These are phyloP conservation scores for Augiades crinisus DNA, from an alignment of 2,888 invertebrate genomes.

Conservation along the genomic window DNA sequence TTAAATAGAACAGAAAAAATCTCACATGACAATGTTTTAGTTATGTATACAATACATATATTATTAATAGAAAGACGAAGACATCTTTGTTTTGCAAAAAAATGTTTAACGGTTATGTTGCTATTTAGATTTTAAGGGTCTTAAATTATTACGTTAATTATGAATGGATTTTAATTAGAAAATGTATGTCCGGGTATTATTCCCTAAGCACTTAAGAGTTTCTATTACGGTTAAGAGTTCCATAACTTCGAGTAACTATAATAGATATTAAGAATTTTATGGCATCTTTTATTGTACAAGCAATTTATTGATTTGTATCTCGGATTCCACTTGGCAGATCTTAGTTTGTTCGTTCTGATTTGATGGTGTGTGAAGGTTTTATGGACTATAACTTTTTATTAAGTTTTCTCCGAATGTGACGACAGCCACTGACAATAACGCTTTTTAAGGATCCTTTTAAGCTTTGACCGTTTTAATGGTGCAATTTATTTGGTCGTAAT, in stretches of 20 bases:
- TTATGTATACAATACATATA: too few species aligned
- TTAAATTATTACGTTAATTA: too few species aligned
- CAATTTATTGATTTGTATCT: conserved; percentile 36
- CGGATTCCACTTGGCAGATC: conserved; percentile 37
- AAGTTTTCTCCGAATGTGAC: conserved; percentile 38
- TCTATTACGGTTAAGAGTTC: too few species aligned
- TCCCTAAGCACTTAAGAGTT: too few species aligned
- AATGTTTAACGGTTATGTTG: too few species aligned
- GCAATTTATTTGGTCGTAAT: conserved; percentile 30
- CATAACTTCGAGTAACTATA: not conserved
- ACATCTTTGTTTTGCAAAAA: too few species aligned
- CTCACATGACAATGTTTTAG: too few species aligned
- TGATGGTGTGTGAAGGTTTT: conserved; percentile 46
- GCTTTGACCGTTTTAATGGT: conserved; percentile 30
- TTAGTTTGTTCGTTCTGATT: conserved; percentile 44
- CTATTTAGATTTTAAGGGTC: too few species aligned
- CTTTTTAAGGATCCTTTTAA: conserved; percentile 31
- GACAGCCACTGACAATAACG: conserved; percentile 28
- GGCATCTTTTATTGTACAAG: conserved; percentile 26
- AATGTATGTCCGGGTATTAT: too few species aligned
- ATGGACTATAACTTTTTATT: conserved; percentile 51
- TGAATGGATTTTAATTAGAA: too few species aligned
- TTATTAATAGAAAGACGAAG: too few species aligned
- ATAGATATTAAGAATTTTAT: not conserved
- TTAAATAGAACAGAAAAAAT: too few species aligned